Evolutionary conservation across 2,797 vertebrate species (phyloP), one percentile per base, ranked within the genome.

Genomic region (Schizopygopsis pylzovi): DNA sequence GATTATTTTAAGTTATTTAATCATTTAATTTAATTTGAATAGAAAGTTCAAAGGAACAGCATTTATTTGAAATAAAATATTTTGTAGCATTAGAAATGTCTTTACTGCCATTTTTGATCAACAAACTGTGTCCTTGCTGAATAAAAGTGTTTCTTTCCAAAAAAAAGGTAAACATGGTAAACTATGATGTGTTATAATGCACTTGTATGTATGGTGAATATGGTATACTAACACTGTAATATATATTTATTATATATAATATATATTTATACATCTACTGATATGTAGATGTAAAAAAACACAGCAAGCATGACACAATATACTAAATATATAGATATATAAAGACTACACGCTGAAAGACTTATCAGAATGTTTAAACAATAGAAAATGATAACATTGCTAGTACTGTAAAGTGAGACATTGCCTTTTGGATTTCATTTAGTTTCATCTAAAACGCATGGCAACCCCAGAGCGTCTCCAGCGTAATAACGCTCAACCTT

Each of bases 391-490:
- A 68, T 37, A 68, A 20, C 22, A 45, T 12, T 47, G 15, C 9
- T 79, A 28, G 28, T 28, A 1, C 20, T 20, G 41, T 52, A 49
- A n/a, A 63, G 18, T 4, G 4, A 39, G n/a, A 4, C 22, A 37
- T n/a, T 45, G 25, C 25, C 45, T 1, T 52, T 20, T 67, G 59
- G 43, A 83, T 77, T 52, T 77, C 2, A 43, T 70, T 54, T 39
- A 6, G 28, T 25, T 65, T 77, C 1, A 67, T 78, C 22, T 54
- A 25, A 67, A 67, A 68, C 13, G 25, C 70, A 59, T 56, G 75
- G 81, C 75, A 85, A 77, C 61, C 77, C 68, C 41, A 70, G n/a
- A 85, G 25, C 22, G 39, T 49, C 33, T 20, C 77, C 52, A 77
- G 52, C 15, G 13, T 82, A 73, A 88, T 39, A 72, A 20, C 68